Evolutionary conservation across 2,888 invertebrate species (phyloP).

Genomic region (Idaea aversata): DNA sequence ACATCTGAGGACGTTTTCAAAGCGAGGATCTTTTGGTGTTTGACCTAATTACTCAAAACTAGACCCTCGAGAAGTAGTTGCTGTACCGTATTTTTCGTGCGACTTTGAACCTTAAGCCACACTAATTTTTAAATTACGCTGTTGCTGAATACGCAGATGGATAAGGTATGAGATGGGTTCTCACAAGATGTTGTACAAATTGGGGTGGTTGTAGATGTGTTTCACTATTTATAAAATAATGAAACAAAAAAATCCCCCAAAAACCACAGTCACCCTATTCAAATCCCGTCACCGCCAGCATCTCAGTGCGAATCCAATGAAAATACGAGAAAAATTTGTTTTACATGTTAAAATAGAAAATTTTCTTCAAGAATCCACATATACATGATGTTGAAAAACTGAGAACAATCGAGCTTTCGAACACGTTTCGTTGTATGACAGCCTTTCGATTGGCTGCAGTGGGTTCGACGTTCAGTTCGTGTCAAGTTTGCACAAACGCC

Average conservation of each 20-base stretch:
- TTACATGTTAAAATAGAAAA: conserved; percentile 75
- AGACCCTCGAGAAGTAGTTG: too few relatives aligned
- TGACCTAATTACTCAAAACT: too few relatives aligned
- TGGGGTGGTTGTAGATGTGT: not conserved
- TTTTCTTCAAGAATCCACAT: conserved; percentile 46
- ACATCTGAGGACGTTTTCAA: too few relatives aligned
- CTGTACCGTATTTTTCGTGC: too few relatives aligned
- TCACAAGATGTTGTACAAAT: too few relatives aligned
- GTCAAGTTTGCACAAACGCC: conserved; percentile 8
- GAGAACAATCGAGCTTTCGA: conserved; percentile 39
- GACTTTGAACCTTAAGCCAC: too few relatives aligned
- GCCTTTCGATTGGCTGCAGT: conserved; percentile 55
- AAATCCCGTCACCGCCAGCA: conserved; percentile 71
- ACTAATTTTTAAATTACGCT: too few relatives aligned
- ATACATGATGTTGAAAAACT: conserved; percentile 36
- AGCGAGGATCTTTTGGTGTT: too few relatives aligned
- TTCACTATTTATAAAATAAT: not conserved
- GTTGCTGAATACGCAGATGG: too few relatives aligned
- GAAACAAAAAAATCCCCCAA: not conserved
- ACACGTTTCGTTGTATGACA: conserved; percentile 52
- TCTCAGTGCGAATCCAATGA: conserved; percentile 61
- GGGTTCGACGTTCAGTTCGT: conserved; percentile 39
- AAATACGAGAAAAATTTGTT: conserved; percentile 74
- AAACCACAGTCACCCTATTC: conserved; percentile 42
- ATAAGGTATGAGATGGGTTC: too few relatives aligned